These are phyloP conservation scores for Lacerta viridis DNA, from an alignment of 2,797 vertebrate genomes.

Conservation along the genomic window DNA sequence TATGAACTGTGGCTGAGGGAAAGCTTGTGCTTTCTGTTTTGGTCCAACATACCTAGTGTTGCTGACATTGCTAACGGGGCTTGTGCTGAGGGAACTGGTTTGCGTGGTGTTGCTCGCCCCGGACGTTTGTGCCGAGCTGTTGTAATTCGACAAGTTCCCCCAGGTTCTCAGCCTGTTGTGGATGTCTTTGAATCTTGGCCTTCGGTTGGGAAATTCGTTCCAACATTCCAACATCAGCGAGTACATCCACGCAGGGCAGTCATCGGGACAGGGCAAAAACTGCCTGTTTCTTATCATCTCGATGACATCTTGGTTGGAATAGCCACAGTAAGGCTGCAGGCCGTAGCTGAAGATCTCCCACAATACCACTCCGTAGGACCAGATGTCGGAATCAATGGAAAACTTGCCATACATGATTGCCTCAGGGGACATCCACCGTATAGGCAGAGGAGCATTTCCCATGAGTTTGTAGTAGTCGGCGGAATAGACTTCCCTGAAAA, in stretches of 20 bases:
- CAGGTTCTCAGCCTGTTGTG: slow-evolving; percentile 92
- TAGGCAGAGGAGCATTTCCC: slow-evolving; percentile 89
- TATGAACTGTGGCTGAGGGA: slow-evolving; percentile 93
- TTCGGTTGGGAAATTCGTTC: slow-evolving; percentile 91
- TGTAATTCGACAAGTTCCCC: slow-evolving; percentile 93
- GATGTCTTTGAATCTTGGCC: slow-evolving; percentile 96
- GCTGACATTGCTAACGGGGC: slow-evolving; percentile 93
- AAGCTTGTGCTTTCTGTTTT: slow-evolving; percentile 90
- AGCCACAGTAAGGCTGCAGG: slow-evolving; percentile 96
- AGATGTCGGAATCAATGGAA: slow-evolving; percentile 95
- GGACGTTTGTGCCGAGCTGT: slow-evolving; percentile 93
- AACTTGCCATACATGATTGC: slow-evolving; percentile 94
- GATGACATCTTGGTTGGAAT: slow-evolving; percentile 97
- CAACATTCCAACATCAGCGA: slow-evolving; percentile 96
- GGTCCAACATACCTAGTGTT: slow-evolving; percentile 90
- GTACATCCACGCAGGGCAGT: slow-evolving; percentile 95
- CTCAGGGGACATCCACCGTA: slow-evolving; percentile 98
- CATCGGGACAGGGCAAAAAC: slow-evolving; percentile 92
- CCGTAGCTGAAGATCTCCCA: slow-evolving; percentile 99
- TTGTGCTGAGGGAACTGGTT: slow-evolving; percentile 97
- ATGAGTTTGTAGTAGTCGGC: slow-evolving; percentile 95
- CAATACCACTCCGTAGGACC: slow-evolving; percentile 94
- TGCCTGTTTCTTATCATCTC: slow-evolving; percentile 94
- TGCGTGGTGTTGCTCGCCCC: slow-evolving; percentile 95
- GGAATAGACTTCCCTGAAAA: slow-evolving; percentile 95